Evolutionary conservation across 2,888 invertebrate species (phyloP), one percentile per base, ranked within the genome.

Genomic region (Camponotus fellah): DNA sequence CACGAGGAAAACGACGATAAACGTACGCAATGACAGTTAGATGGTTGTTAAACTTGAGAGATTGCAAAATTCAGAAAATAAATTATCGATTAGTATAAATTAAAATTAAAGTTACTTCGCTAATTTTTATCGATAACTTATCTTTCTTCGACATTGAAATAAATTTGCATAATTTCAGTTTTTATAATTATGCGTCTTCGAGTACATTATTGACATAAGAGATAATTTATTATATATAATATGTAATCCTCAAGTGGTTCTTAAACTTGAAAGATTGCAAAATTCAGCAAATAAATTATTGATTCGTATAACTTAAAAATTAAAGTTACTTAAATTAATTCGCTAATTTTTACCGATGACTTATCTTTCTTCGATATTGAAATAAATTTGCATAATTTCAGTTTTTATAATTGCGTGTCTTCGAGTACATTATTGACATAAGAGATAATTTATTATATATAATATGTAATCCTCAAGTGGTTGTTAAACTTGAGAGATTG

Each of bases 1-100:
- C 21, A 21, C 21, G 46, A 34, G 21, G 12, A 49, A 72, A 80
- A 80, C 40, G 12, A 26, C 79, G 17, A 21, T 34, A 49, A 43
- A 43, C 8, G 26, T 40, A 60, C 12, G 14, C 32, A 62, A 62
- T 43, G 72, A 17, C 5, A 40, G 8, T 43, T 26, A 37, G 58
- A 26, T 17, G 14, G 37, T 14, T 71, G 56, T 71, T 9, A 5
- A 72, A 72, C 40, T 14, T 10, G 37, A 10, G 1, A 9, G 6
- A 72, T 72, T 58, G 26, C 5, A 40, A 37, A 56, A 40, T 10
- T 72, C 26, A 26, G 3, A 10, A 37, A 8, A 72, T 71, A 56
- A 56, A 71, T 71, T 17, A 40, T 37, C 21, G 53, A 34, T 32
- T 66, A 21, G 14, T 26, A 43, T 17, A n/a, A 49, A 69, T 17